These are phyloP conservation scores for Conus betulinus DNA, from an alignment of 1,140 invertebrate genomes.

Conservation along the genomic window DNA sequence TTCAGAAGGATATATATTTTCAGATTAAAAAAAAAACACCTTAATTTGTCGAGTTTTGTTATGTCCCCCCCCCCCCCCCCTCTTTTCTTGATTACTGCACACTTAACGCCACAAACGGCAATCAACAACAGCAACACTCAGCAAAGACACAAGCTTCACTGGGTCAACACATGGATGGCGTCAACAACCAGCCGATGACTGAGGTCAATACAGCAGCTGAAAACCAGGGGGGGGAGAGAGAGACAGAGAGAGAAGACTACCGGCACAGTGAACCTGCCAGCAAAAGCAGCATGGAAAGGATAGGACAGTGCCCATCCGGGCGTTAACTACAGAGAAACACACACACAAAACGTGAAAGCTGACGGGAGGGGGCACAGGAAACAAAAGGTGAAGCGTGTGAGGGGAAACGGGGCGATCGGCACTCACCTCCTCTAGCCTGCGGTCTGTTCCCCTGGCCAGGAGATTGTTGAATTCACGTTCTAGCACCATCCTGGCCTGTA, in stretches of 20 bases:
- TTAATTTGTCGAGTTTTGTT: too few relatives aligned
- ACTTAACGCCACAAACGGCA: too few relatives aligned
- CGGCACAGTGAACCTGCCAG: background rate
- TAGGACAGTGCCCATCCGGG: too few relatives aligned
- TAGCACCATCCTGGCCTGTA: constrained; percentile 79
- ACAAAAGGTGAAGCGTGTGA: background rate
- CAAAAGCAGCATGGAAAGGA: background rate
- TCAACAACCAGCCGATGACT: too few relatives aligned
- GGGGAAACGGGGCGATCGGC: background rate
- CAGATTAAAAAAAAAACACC: too few relatives aligned
- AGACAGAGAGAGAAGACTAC: background rate
- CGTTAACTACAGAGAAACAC: background rate
- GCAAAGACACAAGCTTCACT: too few relatives aligned
- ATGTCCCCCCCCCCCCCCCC: too few relatives aligned
- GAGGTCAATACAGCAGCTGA: background rate
- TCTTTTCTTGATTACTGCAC: too few relatives aligned
- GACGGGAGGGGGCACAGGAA: background rate
- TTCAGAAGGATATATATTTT: too few relatives aligned
- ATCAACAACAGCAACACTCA: too few relatives aligned
- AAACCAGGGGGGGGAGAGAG: background rate
- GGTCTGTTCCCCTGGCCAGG: constrained; percentile 89
- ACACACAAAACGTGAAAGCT: background rate
- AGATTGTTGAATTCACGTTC: constrained; percentile 92
- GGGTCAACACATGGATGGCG: too few relatives aligned
- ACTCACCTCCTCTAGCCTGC: constrained; percentile 76